Conservation (phyloP, 2,113 vertebrate genomes). For the Barnardius zonarius region DNA sequence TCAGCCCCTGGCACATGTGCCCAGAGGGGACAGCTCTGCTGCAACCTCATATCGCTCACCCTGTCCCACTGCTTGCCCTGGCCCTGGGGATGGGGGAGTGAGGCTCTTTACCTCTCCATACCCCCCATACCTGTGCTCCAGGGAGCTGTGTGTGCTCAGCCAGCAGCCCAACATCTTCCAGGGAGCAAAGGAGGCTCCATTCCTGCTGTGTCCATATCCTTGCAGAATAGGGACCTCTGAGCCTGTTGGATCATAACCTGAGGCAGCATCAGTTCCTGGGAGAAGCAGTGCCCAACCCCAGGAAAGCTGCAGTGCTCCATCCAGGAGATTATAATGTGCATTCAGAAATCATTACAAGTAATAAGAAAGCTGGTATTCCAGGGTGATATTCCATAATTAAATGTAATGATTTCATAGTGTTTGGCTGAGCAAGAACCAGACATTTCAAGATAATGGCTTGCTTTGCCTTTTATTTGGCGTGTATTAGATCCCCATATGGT, state of each 20-base stretch:
- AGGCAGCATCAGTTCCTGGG: neutral
- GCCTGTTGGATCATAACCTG: neutral
- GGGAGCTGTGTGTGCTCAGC: neutral
- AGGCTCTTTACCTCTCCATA: neutral
- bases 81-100: neutral
- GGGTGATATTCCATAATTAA: constrained; percentile 42
- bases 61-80: neutral
- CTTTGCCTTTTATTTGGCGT: constrained; percentile 40
- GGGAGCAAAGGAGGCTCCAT: neutral
- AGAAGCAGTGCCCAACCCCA: neutral
- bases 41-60: rapidly evolving
- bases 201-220: neutral
- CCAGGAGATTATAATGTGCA: neutral
- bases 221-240: neutral
- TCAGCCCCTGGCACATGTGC: neutral
- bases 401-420: constrained; percentile 36
- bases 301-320: neutral
- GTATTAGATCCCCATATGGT: constrained; percentile 4
- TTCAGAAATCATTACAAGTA: constrained; percentile 17
- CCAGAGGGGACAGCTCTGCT: neutral
- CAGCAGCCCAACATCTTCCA: rapidly evolving
- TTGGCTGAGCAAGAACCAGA: constrained; percentile 32
- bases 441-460: constrained; percentile 44
- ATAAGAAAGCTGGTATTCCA: neutral
- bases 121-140: neutral